Evolutionary conservation across 1,140 invertebrate genomes (phyloP).

Genomic region (Lordiphosa clarofinis): DNA sequence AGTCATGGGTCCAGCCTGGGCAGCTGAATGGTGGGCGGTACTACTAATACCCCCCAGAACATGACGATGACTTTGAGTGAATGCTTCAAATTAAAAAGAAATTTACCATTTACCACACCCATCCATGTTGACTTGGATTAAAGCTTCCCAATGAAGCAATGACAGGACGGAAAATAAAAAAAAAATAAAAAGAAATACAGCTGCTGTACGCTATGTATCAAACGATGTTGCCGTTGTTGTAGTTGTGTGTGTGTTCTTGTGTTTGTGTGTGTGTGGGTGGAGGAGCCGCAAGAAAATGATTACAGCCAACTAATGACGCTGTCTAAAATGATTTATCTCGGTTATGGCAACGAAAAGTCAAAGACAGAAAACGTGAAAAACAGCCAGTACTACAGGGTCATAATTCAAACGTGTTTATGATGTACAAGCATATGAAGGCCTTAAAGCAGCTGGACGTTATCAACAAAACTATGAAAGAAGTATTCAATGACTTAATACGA

Average conservation of each 20-base stretch:
- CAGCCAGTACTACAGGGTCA: constrained; percentile 37
- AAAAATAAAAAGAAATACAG: constrained; percentile 19
- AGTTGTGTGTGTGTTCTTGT: constrained; percentile 5
- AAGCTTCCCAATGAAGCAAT: constrained; percentile 28
- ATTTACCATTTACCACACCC: constrained; percentile 71
- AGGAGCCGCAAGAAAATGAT: constrained; percentile 55
- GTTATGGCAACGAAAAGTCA: constrained; percentile 48
- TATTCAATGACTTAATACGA: constrained; percentile 43
- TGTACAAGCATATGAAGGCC: constrained; percentile 39
- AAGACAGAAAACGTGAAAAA: constrained; percentile 59
- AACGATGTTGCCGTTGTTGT: constrained; percentile 24
- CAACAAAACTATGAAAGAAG: constrained; percentile 24
- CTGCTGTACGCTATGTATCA: constrained; percentile 66
- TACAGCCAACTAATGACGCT: constrained; percentile 78
- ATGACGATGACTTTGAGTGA: constrained; percentile 79
- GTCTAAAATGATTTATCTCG: constrained; percentile 78
- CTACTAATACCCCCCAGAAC: constrained; percentile 64
- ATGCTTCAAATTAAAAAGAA: constrained; percentile 79
- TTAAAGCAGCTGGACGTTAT: neutral
- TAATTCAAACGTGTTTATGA: constrained; percentile 74
- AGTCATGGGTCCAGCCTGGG: constrained; percentile 57
- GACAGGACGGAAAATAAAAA: constrained; percentile 29
- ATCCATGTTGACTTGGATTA: constrained; percentile 49
- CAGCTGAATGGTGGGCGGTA: constrained; percentile 13
- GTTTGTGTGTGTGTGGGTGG: constrained; percentile 10